phyloP scores from a whole-genome alignment of 1,140 invertebrate species.

The Nylanderia fulva region DNA sequence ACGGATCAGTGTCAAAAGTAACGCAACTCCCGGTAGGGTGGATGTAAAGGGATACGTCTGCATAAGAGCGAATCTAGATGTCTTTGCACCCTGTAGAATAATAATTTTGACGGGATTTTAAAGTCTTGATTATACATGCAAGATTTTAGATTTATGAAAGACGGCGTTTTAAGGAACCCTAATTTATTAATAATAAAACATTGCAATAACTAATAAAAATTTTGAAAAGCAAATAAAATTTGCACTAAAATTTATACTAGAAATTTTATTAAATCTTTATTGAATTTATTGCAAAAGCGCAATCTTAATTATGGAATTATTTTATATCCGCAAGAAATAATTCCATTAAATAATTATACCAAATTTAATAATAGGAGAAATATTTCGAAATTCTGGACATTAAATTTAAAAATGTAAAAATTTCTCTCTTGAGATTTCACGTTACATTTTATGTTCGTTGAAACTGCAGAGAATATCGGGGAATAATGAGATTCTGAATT shows the following conservation, averaged over 20 bases:
- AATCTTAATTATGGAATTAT: not conserved
- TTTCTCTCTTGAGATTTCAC: not conserved
- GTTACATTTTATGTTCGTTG: not conserved
- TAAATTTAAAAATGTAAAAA: not conserved
- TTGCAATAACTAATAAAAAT: not conserved
- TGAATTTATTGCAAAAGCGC: not conserved
- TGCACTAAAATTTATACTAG: not conserved
- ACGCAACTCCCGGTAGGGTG: slow-evolving; percentile 41
- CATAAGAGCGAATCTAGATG: not conserved
- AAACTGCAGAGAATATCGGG: not conserved
- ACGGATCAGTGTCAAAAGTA: slow-evolving; percentile 52
- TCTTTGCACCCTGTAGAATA: not conserved
- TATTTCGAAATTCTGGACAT: not conserved
- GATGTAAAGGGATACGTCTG: slow-evolving; percentile 61
- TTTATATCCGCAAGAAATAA: not conserved
- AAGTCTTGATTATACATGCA: not conserved
- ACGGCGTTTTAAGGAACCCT: not conserved
- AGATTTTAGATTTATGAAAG: not conserved
- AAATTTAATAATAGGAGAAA: not conserved
- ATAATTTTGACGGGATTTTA: not conserved
- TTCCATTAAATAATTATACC: not conserved
- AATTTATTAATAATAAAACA: not conserved
- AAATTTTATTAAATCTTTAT: not conserved
- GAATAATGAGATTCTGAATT: not conserved
- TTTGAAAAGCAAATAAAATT: not conserved